Percentiles rank a stretch among this genome's conserved stretches.
Evolutionary conservation across 2,113 vertebrate genomes (phyloP).

Genomic region (Baryphthengus martii): DNA sequence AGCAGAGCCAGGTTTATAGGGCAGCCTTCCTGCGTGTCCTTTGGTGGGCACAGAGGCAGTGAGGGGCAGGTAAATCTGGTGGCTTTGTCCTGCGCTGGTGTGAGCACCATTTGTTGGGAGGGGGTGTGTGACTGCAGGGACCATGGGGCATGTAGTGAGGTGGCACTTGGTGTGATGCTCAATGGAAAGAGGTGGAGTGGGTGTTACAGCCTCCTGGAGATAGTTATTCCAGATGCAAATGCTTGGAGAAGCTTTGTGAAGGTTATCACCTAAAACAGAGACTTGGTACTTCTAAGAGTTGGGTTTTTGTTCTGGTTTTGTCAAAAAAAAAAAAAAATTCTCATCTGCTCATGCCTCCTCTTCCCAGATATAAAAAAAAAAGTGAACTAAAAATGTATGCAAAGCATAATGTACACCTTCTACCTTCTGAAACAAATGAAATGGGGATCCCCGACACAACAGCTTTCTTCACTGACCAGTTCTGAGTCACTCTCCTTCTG

Average conservation of each 20-base stretch:
- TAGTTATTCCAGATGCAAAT: neutral
- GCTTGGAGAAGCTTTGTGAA: neutral
- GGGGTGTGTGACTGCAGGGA: neutral
- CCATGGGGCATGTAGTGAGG: neutral
- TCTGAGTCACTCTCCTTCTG: conserved; percentile 41
- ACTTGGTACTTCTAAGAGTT: neutral
- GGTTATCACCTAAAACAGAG: neutral
- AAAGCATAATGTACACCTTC: neutral
- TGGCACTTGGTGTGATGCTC: neutral
- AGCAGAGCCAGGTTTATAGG: neutral
- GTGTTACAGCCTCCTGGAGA: neutral
- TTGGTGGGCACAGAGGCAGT: neutral
- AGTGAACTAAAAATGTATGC: neutral
- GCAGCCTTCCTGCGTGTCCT: neutral
- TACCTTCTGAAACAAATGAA: neutral
- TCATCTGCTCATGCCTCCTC: neutral
- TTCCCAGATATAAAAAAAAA: neutral
- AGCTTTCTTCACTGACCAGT: neutral
- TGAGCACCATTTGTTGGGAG: fast-evolving
- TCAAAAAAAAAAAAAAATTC: neutral
- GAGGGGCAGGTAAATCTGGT: neutral
- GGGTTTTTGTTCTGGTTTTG: neutral
- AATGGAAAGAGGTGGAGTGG: neutral
- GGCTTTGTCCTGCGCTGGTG: neutral
- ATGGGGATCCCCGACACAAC: neutral